These are phyloP conservation scores for Phthorimaea operculella DNA, from an alignment of 1,140 invertebrate species.

Conservation along the genomic window DNA sequence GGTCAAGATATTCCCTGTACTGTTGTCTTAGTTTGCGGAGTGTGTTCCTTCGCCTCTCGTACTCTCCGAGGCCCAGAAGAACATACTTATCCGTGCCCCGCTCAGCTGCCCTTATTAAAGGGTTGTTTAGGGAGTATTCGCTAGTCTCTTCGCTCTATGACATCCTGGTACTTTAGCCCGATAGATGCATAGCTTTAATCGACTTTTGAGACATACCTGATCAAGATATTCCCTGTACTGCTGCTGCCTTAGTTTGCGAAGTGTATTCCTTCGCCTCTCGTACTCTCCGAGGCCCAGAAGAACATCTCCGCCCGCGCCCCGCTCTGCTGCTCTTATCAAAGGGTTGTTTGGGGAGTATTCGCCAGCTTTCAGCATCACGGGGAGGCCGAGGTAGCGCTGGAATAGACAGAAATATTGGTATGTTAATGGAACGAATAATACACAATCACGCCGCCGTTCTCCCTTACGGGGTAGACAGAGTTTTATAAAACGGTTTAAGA, in stretches of 20 bases:
- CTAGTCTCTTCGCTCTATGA: conserved; percentile 69
- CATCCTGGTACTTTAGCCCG: too few species aligned
- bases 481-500: too few species aligned
- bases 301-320: conserved; percentile 59
- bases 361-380: conserved; percentile 68
- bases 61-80: conserved; percentile 67
- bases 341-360: conserved; percentile 71
- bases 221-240: conserved; percentile 68
- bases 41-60: conserved; percentile 64
- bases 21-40: conserved; percentile 64
- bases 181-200: too few species aligned
- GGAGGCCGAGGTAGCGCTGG: conserved; percentile 52
- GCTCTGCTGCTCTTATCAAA: conserved; percentile 50
- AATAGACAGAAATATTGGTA: conserved; percentile 13
- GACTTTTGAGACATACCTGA: conserved; percentile 38
- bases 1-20: conserved; percentile 66
- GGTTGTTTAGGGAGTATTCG: conserved; percentile 70
- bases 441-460: too few species aligned
- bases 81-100: conserved; percentile 56
- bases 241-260: conserved; percentile 58
- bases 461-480: too few species aligned
- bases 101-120: conserved; percentile 54
- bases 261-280: conserved; percentile 61
- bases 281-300: conserved; percentile 69
- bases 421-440: conserved; percentile 15